phyloP scores from a whole-genome alignment of 2,113 vertebrate genomes.

The Myotis davidii region DNA sequence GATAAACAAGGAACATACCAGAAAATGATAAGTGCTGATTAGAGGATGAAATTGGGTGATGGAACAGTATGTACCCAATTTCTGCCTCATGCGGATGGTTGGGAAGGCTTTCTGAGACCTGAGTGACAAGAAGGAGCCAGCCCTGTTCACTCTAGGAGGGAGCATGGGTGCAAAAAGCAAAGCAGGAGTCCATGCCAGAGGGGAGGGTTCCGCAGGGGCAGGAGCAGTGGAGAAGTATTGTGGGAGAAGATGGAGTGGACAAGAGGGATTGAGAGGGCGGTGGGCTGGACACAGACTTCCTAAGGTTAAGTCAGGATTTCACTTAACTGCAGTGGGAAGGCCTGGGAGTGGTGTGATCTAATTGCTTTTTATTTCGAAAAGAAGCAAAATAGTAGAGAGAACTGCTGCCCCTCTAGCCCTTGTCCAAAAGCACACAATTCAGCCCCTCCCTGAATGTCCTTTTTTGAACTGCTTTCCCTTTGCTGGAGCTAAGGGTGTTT shows the following conservation, averaged over 20 bases:
- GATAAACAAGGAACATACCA: not conserved
- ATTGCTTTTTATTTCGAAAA: not conserved
- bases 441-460: too few relatives aligned
- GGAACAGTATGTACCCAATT: not conserved
- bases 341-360: not conserved
- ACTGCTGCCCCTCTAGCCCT: too few relatives aligned
- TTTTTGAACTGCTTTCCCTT: too few relatives aligned
- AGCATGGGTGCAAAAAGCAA: too few relatives aligned
- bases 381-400: not conserved
- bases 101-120: not conserved
- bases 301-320: not conserved
- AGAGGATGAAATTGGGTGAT: not conserved
- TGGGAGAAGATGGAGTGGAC: not conserved
- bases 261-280: not conserved
- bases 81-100: not conserved
- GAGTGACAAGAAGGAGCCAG: not conserved
- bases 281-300: not conserved
- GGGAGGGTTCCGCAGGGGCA: not conserved
- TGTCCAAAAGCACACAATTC: too few relatives aligned
- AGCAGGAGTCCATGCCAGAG: not conserved
- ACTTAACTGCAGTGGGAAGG: not conserved
- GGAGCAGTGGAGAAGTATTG: not conserved
- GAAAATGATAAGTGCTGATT: not conserved
- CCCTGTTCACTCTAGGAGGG: not conserved
- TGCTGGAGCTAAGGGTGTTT: too few relatives aligned